These are phyloP conservation scores for Drosophila lutescens DNA, from an alignment of 2,888 invertebrate species.

Conservation along the genomic window DNA sequence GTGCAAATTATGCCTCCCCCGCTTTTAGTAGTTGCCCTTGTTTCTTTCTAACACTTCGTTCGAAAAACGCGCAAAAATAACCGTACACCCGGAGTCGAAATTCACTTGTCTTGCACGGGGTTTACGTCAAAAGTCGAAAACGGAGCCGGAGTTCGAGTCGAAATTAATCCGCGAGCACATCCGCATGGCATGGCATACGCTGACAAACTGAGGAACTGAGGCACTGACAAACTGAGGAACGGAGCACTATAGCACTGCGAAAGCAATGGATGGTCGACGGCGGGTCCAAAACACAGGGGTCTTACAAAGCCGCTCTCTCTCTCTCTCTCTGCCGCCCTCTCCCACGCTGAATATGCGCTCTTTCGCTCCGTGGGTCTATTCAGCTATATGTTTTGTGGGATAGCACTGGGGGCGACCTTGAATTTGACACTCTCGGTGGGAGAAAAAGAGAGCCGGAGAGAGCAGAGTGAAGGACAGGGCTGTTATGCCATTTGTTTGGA, in stretches of 20 bases:
- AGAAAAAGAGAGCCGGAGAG: constrained; percentile 5
- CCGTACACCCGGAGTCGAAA: constrained; percentile 6
- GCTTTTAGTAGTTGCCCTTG: not conserved
- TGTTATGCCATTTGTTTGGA: constrained; percentile 48
- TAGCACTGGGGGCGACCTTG: constrained; percentile 62
- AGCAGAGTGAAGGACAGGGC: constrained; percentile 43
- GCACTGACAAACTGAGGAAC: constrained; percentile 3
- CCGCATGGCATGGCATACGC: constrained; percentile 67
- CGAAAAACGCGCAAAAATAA: constrained; percentile 58
- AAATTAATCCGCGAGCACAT: constrained; percentile 64
- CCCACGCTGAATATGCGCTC: constrained; percentile 62
- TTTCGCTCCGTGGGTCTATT: constrained; percentile 34
- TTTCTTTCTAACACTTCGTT: constrained; percentile 33
- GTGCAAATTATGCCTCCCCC: not conserved
- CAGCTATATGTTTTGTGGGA: constrained; percentile 44
- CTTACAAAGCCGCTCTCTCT: not conserved
- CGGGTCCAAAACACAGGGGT: not conserved
- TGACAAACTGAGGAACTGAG: constrained; percentile 61
- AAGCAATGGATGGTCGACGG: not conserved
- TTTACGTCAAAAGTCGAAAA: constrained; percentile 27
- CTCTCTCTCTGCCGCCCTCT: not conserved
- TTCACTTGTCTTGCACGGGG: constrained; percentile 2
- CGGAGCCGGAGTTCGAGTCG: constrained; percentile 15
- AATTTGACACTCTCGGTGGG: constrained; percentile 51
- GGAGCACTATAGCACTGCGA: not conserved